Evolutionary conservation across 2,113 vertebrate species (phyloP).

Genomic region (Canis aureus): DNA sequence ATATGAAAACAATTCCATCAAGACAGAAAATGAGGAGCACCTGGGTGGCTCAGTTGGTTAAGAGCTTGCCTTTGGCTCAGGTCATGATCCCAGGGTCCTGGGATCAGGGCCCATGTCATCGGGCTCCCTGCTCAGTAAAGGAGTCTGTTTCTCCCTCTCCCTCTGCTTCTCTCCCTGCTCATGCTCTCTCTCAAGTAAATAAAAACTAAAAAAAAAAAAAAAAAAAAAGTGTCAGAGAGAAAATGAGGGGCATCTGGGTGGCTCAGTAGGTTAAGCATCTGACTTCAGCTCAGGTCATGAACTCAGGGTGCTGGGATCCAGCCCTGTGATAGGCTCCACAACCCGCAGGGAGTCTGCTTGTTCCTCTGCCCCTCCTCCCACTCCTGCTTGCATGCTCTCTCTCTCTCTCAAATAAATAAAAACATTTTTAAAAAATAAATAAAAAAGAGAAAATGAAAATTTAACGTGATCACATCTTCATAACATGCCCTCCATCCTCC

Average conservation of each 20-base stretch:
- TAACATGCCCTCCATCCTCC: rapidly evolving
- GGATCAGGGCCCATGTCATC: not conserved
- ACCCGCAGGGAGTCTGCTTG: too few relatives aligned
- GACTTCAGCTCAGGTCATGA: too few relatives aligned
- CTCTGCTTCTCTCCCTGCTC: not conserved
- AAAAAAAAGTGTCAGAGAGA: too few relatives aligned
- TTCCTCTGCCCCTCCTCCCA: too few relatives aligned
- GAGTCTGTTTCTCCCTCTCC: too few relatives aligned
- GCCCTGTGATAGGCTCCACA: too few relatives aligned
- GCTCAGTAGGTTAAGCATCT: too few relatives aligned
- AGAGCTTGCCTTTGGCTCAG: not conserved
- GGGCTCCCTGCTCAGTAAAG: not conserved
- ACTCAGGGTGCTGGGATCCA: too few relatives aligned
- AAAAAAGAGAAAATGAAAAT: not conserved
- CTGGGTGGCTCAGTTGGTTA: not conserved
- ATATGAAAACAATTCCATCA: not conserved
- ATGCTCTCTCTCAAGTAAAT: not conserved
- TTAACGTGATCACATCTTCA: not conserved
- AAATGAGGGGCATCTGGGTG: too few relatives aligned
- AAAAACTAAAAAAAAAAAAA: too few relatives aligned
- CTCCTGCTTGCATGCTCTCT: too few relatives aligned
- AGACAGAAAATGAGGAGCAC: not conserved
- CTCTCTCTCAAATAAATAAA: not conserved
- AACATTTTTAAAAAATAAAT: too few relatives aligned
- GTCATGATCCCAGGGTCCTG: not conserved